Evolutionary conservation across 2,888 invertebrate genomes (phyloP), one percentile per base, ranked within the genome.

Genomic region (Elysia crispata): DNA sequence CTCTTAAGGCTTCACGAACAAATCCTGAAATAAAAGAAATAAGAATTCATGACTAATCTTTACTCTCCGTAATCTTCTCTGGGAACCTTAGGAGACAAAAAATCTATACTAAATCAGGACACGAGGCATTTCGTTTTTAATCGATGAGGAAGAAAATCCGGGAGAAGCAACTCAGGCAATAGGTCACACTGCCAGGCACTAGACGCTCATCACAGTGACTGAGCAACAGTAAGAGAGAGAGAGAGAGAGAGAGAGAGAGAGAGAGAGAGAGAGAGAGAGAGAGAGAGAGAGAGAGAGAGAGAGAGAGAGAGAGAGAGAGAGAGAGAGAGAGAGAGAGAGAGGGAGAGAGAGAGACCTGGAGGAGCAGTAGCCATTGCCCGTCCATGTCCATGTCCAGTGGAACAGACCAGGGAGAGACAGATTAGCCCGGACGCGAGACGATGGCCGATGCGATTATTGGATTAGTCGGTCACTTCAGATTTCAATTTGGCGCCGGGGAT

Each of bases 391-490:
- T 23, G 60, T 15, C 20, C 33, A 20, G 30, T 33, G 41, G 41
- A 41, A 20, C 15, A 54, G 49, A 15, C 60, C 20, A 66, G 54
- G n/a, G 74, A 66, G 73, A 62, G 49, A 31, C 18, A 73, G 73
- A 73, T 79, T 79, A 79, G 79, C 74, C 25, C 13, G 49, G 74
- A 79, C 79, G 66, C 54, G 74, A 49, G 28, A n/a, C 15, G 41
- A 8, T 73, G 79, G 50, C 54, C 74, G 28, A 66, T 74, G 73
- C n/a, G 79, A 66, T 79, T 74, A 79, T 74, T 79, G 79, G 79
- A 79, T 79, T 79, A 79, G 25, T 66, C 62, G 49, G 66, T 79
- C 79, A 79, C 79, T 79, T 79, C 79, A 79, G 74, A 79, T 79
- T 79, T 79, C 79, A 79, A 79, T 79, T 77, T 79, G 79, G 74